Conservation (phyloP, 2,888 invertebrate genomes). For the Apoderus coryli region DNA sequence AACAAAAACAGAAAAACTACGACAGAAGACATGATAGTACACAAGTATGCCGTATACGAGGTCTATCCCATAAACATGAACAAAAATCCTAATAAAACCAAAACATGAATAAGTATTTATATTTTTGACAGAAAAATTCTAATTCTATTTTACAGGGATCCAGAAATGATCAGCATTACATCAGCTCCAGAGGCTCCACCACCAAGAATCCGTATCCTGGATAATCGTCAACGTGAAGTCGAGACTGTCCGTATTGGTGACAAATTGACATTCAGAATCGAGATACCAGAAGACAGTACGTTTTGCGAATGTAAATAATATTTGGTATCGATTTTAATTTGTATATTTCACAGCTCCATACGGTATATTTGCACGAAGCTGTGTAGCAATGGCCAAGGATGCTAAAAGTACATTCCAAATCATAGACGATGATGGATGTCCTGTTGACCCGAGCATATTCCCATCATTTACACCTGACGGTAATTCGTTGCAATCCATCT, state of each 20-base stretch:
- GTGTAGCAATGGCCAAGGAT: conserved; percentile 94
- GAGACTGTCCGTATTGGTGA: conserved; percentile 91
- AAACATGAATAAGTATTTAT: too few relatives aligned
- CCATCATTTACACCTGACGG: conserved; percentile 84
- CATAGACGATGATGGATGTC: conserved; percentile 90
- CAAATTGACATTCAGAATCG: conserved; percentile 87
- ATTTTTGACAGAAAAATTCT: background rate
- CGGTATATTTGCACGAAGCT: conserved; percentile 89
- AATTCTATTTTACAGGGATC: conserved; percentile 47
- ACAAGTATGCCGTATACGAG: too few relatives aligned
- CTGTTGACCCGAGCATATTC: conserved; percentile 86
- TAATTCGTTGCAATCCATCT: conserved; percentile 78
- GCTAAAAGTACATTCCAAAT: conserved; percentile 93
- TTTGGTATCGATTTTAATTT: conserved; percentile 5
- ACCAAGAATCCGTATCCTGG: conserved; percentile 83
- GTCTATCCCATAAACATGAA: too few relatives aligned
- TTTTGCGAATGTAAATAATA: conserved; percentile 9
- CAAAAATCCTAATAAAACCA: too few relatives aligned
- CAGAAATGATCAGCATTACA: conserved; percentile 91
- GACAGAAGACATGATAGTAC: too few relatives aligned
- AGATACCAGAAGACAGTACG: conserved; percentile 93
- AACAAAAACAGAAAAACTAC: too few relatives aligned
- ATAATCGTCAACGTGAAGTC: conserved; percentile 73
- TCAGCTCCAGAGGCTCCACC: conserved; percentile 91
- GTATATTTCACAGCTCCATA: conserved; percentile 61